Conservation (phyloP, 1,140 invertebrate species). For the Lepidotrigona ventralis region DNA sequence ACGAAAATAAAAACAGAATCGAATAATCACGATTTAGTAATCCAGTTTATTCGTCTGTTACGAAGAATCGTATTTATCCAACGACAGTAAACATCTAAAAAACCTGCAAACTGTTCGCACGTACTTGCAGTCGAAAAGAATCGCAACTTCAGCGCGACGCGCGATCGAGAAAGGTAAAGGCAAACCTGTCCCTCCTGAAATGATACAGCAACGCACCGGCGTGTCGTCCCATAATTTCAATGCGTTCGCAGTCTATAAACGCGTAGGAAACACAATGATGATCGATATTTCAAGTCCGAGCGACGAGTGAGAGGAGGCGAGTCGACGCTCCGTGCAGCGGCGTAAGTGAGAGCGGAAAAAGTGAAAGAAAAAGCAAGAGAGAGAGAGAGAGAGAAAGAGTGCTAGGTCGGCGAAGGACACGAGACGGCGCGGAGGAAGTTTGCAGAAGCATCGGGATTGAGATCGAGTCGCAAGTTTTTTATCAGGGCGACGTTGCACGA, state of each 20-base stretch:
- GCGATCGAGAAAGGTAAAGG: background rate
- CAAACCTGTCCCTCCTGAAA: background rate
- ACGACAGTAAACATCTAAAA: background rate
- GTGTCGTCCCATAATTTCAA: constrained; percentile 16
- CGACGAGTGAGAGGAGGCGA: background rate
- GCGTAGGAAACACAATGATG: constrained; percentile 44
- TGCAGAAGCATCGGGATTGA: constrained; percentile 70
- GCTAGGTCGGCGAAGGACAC: background rate
- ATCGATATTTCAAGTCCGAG: constrained; percentile 46
- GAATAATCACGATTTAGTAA: no score
- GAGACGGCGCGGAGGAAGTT: constrained; percentile 44
- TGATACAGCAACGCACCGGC: background rate
- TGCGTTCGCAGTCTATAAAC: constrained; percentile 41
- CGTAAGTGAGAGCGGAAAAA: background rate
- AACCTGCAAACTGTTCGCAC: background rate
- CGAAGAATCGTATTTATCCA: background rate
- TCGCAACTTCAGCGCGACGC: background rate
- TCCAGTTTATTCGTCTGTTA: no score
- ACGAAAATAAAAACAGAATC: no score
- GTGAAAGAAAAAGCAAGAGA: background rate
- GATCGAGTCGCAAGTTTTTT: constrained; percentile 76
- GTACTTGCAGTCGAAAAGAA: no score
- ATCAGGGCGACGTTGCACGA: constrained; percentile 72
- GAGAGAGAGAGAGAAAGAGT: background rate
- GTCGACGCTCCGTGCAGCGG: background rate